Conservation (phyloP, 2,888 invertebrate species). For the Drosophila fulvimacula region DNA sequence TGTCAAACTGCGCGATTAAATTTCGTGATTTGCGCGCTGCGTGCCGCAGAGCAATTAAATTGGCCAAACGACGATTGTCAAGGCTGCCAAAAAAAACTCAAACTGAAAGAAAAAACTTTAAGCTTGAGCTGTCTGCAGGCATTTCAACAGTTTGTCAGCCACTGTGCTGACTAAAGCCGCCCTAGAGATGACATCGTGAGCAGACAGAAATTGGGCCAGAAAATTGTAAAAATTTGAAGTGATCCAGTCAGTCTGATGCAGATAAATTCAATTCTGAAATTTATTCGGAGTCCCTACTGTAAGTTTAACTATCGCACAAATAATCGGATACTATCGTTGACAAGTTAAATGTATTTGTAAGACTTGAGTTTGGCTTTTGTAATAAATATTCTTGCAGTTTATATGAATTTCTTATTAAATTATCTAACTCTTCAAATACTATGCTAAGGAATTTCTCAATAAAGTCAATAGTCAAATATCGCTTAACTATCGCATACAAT, state of each 20-base stretch:
- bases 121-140: slow-evolving; percentile 26
- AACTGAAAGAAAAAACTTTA: background rate
- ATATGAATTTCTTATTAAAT: too few species aligned
- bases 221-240: background rate
- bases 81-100: slow-evolving; percentile 36
- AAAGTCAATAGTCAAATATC: background rate
- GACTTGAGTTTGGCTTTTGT: background rate
- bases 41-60: slow-evolving; percentile 65
- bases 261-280: background rate
- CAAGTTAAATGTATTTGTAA: background rate
- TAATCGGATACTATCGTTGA: background rate
- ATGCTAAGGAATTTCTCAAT: too few species aligned
- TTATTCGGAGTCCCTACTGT: background rate
- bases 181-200: slow-evolving; percentile 48
- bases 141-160: slow-evolving; percentile 51
- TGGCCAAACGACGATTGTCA: slow-evolving; percentile 58
- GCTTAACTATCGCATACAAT: background rate
- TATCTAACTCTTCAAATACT: too few species aligned
- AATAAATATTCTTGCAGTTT: background rate
- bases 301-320: background rate
- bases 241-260: background rate
- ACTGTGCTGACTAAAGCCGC: slow-evolving; percentile 20
- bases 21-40: slow-evolving; percentile 62
- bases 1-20: slow-evolving; percentile 54
- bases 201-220: background rate